phyloP scores from a whole-genome alignment of 2,888 invertebrate genomes.

The Mermis nigrescens region DNA sequence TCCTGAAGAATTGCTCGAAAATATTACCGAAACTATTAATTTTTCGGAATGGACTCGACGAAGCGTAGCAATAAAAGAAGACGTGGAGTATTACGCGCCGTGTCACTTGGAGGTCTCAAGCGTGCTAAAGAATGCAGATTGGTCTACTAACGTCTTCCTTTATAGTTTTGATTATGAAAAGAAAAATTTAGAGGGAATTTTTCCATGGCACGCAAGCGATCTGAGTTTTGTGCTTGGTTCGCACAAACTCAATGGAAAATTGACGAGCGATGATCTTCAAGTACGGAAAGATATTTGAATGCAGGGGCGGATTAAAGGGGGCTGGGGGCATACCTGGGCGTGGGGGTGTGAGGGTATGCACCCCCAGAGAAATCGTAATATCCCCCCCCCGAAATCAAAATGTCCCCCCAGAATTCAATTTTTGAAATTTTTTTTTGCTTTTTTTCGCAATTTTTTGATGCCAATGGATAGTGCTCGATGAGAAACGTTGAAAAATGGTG shows the following conservation, averaged over 20 bases:
- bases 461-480: too few species aligned
- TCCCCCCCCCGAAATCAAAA: too few species aligned
- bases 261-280: neutral
- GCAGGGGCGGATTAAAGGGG: too few species aligned
- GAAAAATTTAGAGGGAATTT: neutral
- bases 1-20: too few species aligned
- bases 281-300: neutral
- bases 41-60: neutral
- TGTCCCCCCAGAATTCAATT: too few species aligned
- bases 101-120: neutral
- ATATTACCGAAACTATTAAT: too few species aligned
- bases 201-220: slow-evolving; percentile 5
- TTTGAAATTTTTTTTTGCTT: too few species aligned
- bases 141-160: slow-evolving; percentile 1
- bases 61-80: neutral
- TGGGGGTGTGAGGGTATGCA: too few species aligned
- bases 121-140: neutral
- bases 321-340: too few species aligned
- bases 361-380: too few species aligned
- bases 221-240: slow-evolving; percentile 7
- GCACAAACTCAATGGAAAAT: neutral
- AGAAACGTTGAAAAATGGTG: too few species aligned
- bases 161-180: slow-evolving; percentile 10
- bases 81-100: neutral
- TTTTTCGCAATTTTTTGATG: too few species aligned